phyloP scores from a whole-genome alignment of 2,888 invertebrate genomes.

The Atethmia centrago region DNA sequence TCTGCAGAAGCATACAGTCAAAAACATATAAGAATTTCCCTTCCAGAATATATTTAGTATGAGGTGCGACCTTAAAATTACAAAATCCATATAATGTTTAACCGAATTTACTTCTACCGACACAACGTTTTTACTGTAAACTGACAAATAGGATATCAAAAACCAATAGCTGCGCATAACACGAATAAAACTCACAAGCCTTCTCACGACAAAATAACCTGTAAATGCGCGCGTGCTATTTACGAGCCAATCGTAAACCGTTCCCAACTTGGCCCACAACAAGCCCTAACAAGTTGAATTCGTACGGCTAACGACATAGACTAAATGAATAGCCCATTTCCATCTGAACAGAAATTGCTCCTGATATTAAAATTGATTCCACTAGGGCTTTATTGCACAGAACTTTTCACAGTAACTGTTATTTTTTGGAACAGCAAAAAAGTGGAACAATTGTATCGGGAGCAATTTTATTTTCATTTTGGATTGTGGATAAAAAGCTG shows the following conservation, averaged over 20 bases:
- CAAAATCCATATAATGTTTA: background rate
- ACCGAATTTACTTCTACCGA: background rate
- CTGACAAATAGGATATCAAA: slow-evolving; percentile 39
- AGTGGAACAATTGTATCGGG: slow-evolving; percentile 49
- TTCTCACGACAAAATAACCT: slow-evolving; percentile 17
- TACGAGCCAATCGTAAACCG: slow-evolving; percentile 39
- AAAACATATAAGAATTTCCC: background rate
- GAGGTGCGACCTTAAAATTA: background rate
- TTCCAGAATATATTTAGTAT: background rate
- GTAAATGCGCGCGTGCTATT: slow-evolving; percentile 33
- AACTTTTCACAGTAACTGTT: slow-evolving; percentile 74
- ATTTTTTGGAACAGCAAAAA: slow-evolving; percentile 57
- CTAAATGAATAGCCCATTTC: slow-evolving; percentile 75
- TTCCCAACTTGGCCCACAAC: slow-evolving; percentile 54
- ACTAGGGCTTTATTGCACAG: slow-evolving; percentile 75
- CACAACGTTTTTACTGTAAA: slow-evolving; percentile 32
- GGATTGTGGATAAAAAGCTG: slow-evolving; percentile 31
- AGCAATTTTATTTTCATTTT: slow-evolving; percentile 57
- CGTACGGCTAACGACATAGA: slow-evolving; percentile 72
- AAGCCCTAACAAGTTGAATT: slow-evolving; percentile 70
- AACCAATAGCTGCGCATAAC: slow-evolving; percentile 19
- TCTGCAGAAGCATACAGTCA: background rate
- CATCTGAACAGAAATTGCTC: slow-evolving; percentile 65
- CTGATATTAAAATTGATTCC: slow-evolving; percentile 83
- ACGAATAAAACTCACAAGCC: slow-evolving; percentile 36